Evolutionary conservation across 2,797 vertebrate species (phyloP), one percentile per base, ranked within the genome.

Genomic region (Mallotus villosus): DNA sequence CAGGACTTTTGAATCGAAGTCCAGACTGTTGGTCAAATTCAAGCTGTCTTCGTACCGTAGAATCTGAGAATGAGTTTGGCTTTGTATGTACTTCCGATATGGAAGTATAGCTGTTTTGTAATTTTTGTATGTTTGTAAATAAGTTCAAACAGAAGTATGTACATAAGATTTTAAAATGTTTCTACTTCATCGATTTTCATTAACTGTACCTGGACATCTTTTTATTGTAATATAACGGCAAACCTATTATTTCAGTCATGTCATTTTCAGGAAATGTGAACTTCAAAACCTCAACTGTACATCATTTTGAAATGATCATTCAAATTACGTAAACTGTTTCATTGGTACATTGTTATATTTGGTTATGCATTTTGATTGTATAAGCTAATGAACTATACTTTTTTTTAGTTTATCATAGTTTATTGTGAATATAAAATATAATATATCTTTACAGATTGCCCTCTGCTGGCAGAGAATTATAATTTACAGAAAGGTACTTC

Each of bases 391-490:
- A 68, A 19, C 51, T 55, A 68, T 65, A 59, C 17, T 51, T 62
- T 27, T 51, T 62, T 27, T 49, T 41, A 6, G 73, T 82, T 74
- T 73, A 65, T 27, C 58, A 71, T 63, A 63, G 60, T 63, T 77
- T 74, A 29, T 58, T 68, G 67, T 63, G 84, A 82, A 88, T 88
- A 62, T 41, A 58, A 75, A 32, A 72, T 69, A 57, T 68, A 61
- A 25, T 73, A 86, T 88, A 86, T 90, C 92, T 92, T 92, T 93
- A 94, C 91, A 90, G 89, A 93, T 92, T 92, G 92, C 93, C 92
- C 90, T 95, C 95, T 97, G 95, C 95, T 92, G 95, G 95, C 95
- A 94, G 94, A 95, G 88, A 93, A 91, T 86, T 76, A 91, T 91
- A 94, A 93, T 94, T 92, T 90, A 76, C 68, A 89, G 93, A 93